phyloP scores from a whole-genome alignment of 2,113 vertebrate genomes.

The Murina feae region DNA sequence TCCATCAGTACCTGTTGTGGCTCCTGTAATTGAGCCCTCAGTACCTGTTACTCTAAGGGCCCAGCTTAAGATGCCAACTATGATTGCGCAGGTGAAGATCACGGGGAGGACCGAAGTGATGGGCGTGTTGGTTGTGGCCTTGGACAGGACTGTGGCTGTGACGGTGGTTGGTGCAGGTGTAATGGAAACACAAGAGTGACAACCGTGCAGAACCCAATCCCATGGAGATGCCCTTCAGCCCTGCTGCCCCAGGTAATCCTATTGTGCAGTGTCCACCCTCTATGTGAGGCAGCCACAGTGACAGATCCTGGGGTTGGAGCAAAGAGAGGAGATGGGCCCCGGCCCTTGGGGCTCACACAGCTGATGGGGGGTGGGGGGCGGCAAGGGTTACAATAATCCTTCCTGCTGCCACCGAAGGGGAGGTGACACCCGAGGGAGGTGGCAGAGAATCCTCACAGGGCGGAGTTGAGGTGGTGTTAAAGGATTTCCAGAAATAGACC shows the following conservation, averaged over 20 bases:
- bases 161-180: neutral
- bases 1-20: too few species aligned
- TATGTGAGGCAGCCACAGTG: neutral
- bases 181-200: neutral
- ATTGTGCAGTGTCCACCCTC: accelerated
- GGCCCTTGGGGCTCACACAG: too few species aligned
- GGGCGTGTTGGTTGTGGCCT: accelerated
- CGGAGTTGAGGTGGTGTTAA: accelerated
- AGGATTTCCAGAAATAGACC: neutral
- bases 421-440: too few species aligned
- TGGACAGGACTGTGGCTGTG: accelerated
- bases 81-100: neutral
- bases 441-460: neutral
- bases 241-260: too few species aligned
- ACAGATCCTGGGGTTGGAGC: too few species aligned
- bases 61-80: neutral
- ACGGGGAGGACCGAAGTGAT: neutral
- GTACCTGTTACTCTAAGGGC: neutral
- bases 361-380: neutral
- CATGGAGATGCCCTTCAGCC: neutral
- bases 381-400: too few species aligned
- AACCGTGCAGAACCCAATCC: accelerated
- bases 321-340: neutral
- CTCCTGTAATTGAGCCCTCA: too few species aligned
- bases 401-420: neutral